Percentiles rank a stretch among this genome's conserved stretches.
Conservation (phyloP, 2,113 vertebrate genomes). For the Aspiorhynchus laticeps region DNA sequence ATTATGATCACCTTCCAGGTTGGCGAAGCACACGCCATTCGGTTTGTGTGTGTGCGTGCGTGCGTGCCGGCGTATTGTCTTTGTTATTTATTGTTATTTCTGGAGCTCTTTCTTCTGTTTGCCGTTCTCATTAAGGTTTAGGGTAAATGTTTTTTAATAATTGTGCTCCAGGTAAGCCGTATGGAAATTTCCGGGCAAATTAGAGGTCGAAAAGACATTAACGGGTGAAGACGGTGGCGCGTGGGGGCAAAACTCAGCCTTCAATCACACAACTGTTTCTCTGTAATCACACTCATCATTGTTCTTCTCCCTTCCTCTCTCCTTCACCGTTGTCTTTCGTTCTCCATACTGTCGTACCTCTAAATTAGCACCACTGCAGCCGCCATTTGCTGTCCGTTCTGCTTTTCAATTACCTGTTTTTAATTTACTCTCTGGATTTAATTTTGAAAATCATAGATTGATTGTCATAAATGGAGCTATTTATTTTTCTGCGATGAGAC, state of each 20-base stretch:
- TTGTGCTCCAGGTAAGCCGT: constrained; percentile 51
- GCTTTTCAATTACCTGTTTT: constrained; percentile 53
- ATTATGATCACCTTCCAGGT: constrained; percentile 71
- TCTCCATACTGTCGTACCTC: constrained; percentile 33
- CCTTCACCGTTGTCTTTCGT: not conserved
- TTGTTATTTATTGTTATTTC: constrained; percentile 60
- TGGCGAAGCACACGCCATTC: constrained; percentile 29
- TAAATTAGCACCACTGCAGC: constrained; percentile 19
- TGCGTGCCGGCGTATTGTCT: constrained; percentile 28
- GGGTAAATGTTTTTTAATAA: constrained; percentile 63
- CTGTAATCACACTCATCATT: constrained; percentile 53
- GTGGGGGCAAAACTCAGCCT: constrained; percentile 35
- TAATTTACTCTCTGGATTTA: constrained; percentile 51
- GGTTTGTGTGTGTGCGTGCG: constrained; percentile 37
- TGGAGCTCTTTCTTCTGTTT: constrained; percentile 57
- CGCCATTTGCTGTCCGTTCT: constrained; percentile 15
- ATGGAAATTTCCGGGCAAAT: constrained; percentile 40
- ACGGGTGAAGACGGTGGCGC: not conserved
- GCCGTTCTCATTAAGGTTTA: constrained; percentile 61
- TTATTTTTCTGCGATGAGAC: constrained; percentile 44
- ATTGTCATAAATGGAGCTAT: constrained; percentile 54
- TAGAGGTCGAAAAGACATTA: constrained; percentile 37
- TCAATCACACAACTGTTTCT: constrained; percentile 37
- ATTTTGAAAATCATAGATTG: constrained; percentile 34
- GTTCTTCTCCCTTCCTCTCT: constrained; percentile 26